phyloP scores from a whole-genome alignment of 2,113 vertebrate species.

The Cisticola juncidis region DNA sequence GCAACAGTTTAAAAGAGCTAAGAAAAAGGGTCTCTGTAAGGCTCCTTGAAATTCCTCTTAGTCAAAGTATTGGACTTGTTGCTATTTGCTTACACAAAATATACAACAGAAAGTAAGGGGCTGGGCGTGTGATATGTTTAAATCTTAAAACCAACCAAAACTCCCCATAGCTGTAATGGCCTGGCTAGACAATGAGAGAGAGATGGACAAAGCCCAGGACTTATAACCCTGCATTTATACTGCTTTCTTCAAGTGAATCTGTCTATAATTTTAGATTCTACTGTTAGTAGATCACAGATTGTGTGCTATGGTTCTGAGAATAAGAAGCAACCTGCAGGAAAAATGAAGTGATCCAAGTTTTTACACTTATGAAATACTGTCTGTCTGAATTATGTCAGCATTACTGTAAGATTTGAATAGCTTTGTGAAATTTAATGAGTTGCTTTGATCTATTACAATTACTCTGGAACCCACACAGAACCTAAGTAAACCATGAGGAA shows the following conservation, averaged over 20 bases:
- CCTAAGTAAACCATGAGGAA: not conserved
- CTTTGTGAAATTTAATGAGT: not conserved
- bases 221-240: not conserved
- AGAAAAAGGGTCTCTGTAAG: not conserved
- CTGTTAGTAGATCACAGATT: not conserved
- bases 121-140: not conserved
- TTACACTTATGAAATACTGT: not conserved
- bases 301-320: not conserved
- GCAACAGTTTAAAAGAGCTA: not conserved
- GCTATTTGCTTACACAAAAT: not conserved
- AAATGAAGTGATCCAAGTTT: not conserved
- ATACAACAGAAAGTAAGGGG: not conserved
- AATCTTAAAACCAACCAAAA: not conserved
- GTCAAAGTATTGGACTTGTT: not conserved
- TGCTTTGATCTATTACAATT: constrained; percentile 4
- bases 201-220: not conserved
- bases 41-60: not conserved
- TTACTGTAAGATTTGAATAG: not conserved
- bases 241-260: not conserved
- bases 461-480: not conserved
- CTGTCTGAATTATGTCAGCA: not conserved
- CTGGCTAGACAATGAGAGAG: not conserved
- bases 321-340: not conserved
- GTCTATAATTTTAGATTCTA: not conserved
- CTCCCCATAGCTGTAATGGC: not conserved